phyloP scores from a whole-genome alignment of 2,797 vertebrate genomes.

The Tadarida brasiliensis region DNA sequence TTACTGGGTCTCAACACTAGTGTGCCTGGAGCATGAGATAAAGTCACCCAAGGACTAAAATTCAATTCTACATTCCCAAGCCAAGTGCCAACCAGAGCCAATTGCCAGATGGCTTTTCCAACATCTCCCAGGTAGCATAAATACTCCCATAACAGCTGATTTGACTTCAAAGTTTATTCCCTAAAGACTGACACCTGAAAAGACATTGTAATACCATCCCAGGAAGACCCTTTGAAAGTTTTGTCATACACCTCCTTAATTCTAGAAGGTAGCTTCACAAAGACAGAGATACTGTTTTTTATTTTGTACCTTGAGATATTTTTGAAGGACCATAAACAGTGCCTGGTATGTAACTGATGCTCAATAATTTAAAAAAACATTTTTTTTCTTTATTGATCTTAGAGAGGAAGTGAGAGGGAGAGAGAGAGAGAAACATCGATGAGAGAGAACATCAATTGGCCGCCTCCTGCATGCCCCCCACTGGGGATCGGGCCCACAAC shows the following conservation, averaged over 20 bases:
- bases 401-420: no score
- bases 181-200: neutral
- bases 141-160: neutral
- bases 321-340: slow-evolving; percentile 36
- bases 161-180: slow-evolving; percentile 47
- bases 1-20: neutral
- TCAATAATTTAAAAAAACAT: neutral
- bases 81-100: neutral
- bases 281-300: neutral
- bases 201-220: neutral
- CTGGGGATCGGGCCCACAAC: no score
- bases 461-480: no score
- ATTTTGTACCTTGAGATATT: slow-evolving; percentile 34
- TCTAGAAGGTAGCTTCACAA: neutral
- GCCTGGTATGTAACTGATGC: neutral
- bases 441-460: no score
- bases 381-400: no score
- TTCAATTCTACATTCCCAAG: slow-evolving; percentile 2
- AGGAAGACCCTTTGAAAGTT: slow-evolving; percentile 19
- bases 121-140: neutral
- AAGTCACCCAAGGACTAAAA: neutral
- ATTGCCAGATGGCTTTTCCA: neutral
- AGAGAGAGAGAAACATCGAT: no score
- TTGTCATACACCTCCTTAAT: neutral
- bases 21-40: neutral